Evolutionary conservation across 2,797 vertebrate species (phyloP), one percentile per base, ranked within the genome.

Genomic region (Phoebastria nigripes): DNA sequence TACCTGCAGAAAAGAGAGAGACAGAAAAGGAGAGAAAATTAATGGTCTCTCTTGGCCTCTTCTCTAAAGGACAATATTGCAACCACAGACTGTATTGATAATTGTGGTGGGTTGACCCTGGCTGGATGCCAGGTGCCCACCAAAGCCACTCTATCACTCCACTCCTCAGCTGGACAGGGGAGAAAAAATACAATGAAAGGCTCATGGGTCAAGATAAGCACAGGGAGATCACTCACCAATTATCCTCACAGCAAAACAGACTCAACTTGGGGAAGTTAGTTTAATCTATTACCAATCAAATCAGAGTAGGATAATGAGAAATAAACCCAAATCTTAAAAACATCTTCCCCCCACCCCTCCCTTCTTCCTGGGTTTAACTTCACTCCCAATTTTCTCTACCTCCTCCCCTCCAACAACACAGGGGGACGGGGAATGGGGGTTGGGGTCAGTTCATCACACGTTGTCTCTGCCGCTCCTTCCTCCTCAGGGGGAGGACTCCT

Each of bases 361-460:
- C 24, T 37, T 59, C 24, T 59, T 59, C 24, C 24, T 2, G 2
- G 58, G 11, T 24, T 59, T 4, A 59, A 37, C 24, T 59, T 37
- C 8, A 26, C 24, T 59, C 24, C 56, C 7, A 1, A 37, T 8
- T 55, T 55, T 59, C 35, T 17, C 35, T 12, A 17, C 24, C 15
- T 59, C 16, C 58, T 59, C 35, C 15, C 21, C 55, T 3, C 3
- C 1, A 17, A 15, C 3, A 1, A 11, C 5, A 3, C 15, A 26
- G 35, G 24, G 58, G n/a, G 14, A 58, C 2, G 6, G 55, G 9
- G n/a, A 58, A 35, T 25, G 22, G 21, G 54, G 35, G 24, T 59
- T 37, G 24, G 1, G 3, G 58, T 37, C 58, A 59, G 24, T 59
- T 17, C 35, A 26, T 26, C n/a, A 17, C n/a, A 25, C 7, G 2